These are phyloP conservation scores for Porphyrio hochstetteri DNA, from an alignment of 2,113 vertebrate genomes.

Conservation along the genomic window DNA sequence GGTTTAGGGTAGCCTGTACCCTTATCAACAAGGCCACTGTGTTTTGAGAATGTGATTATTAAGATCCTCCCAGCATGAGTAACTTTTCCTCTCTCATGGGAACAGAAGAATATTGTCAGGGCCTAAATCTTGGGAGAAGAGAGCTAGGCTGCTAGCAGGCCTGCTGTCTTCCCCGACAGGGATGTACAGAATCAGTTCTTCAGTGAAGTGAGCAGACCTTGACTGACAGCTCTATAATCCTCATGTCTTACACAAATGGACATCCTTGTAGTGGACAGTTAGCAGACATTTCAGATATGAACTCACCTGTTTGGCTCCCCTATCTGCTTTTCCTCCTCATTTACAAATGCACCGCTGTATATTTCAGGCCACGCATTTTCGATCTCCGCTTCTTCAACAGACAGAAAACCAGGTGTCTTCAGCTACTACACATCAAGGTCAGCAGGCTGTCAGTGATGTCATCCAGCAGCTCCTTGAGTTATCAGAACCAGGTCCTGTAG, in stretches of 20 bases:
- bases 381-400: conserved; percentile 74
- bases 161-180: too few species aligned
- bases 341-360: neutral
- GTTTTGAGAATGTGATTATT: too few species aligned
- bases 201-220: neutral
- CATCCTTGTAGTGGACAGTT: neutral
- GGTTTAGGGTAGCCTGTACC: too few species aligned
- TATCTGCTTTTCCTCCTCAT: neutral
- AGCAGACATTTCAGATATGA: neutral
- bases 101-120: too few species aligned
- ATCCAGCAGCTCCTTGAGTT: conserved; percentile 97
- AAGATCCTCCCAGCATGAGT: too few species aligned
- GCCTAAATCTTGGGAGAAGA: too few species aligned
- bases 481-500: conserved; percentile 89
- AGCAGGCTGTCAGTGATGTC: conserved; percentile 92
- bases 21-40: too few species aligned
- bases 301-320: too few species aligned
- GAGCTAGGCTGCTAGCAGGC: too few species aligned
- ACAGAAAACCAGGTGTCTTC: conserved; percentile 72
- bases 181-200: neutral
- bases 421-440: conserved; percentile 74
- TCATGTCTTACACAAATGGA: neutral
- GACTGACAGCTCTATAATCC: neutral
- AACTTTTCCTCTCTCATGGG: too few species aligned
- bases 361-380: conserved; percentile 76